phyloP scores from a whole-genome alignment of 2,888 invertebrate genomes.

The Rhingia rostrata region DNA sequence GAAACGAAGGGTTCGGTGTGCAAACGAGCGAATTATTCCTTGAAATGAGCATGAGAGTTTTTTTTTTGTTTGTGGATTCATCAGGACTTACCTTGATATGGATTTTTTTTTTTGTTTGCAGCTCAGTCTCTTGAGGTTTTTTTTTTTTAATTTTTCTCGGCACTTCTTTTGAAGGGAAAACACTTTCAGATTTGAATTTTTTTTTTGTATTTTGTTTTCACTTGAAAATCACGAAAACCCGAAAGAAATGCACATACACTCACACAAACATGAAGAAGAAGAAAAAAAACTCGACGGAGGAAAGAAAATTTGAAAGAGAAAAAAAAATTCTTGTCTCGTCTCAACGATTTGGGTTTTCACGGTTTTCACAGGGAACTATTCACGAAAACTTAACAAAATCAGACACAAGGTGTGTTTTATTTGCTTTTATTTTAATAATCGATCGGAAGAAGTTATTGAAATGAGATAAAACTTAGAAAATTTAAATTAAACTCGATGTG shows the following conservation, averaged over 20 bases:
- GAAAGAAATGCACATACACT: background rate
- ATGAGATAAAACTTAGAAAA: constrained; percentile 65
- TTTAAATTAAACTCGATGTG: constrained; percentile 63
- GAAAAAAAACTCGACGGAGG: background rate
- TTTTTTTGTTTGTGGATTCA: background rate
- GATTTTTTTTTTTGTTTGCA: constrained; percentile 31
- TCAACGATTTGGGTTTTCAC: constrained; percentile 10
- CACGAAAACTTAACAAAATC: constrained; percentile 17
- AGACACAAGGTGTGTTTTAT: background rate
- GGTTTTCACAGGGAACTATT: constrained; percentile 32
- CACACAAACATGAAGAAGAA: background rate
- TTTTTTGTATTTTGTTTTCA: background rate
- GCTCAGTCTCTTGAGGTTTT: constrained; percentile 35
- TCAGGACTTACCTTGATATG: constrained; percentile 66
- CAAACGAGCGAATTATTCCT: constrained; percentile 13
- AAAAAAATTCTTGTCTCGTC: constrained; percentile 10
- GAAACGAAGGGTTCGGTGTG: constrained; percentile 28
- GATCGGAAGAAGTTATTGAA: constrained; percentile 44
- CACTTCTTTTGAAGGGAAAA: background rate
- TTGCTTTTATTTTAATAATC: constrained; percentile 23
- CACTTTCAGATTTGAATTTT: background rate
- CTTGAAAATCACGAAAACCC: constrained; percentile 26
- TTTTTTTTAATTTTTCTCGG: background rate
- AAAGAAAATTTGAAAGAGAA: background rate
- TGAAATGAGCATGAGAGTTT: constrained; percentile 6